phyloP scores from a whole-genome alignment of 2,113 vertebrate species.

The Bubalus kerabau region DNA sequence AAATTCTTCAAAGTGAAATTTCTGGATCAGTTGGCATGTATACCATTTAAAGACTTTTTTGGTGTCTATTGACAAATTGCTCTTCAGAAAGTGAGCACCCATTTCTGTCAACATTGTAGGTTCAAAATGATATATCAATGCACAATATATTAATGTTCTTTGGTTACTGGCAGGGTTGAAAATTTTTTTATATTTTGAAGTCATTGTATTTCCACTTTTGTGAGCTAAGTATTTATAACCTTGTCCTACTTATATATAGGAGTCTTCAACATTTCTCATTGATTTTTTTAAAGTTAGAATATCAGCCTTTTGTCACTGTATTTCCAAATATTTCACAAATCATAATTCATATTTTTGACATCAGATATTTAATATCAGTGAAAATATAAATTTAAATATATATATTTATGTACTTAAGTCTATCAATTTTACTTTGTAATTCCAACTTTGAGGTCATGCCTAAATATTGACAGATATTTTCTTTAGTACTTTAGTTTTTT shows the following conservation, averaged over 20 bases:
- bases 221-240: not conserved
- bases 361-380: not conserved
- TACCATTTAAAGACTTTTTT: not conserved
- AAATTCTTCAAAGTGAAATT: not conserved
- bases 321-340: not conserved
- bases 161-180: not conserved
- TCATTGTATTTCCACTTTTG: not conserved
- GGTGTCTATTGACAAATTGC: not conserved
- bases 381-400: not conserved
- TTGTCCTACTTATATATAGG: not conserved
- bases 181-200: not conserved
- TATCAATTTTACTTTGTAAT: not conserved
- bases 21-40: not conserved
- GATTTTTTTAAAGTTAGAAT: slow-evolving; percentile 3
- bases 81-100: not conserved
- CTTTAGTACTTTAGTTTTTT: not conserved
- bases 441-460: not conserved
- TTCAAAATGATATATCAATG: not conserved
- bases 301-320: not conserved
- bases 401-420: not conserved
- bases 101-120: not conserved
- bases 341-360: slow-evolving; percentile 4
- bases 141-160: not conserved
- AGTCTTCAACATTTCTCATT: not conserved
- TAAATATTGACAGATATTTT: not conserved